These are phyloP conservation scores for Benthochromis sp. DNA, from an alignment of 2,113 vertebrate species.

Conservation along the genomic window DNA sequence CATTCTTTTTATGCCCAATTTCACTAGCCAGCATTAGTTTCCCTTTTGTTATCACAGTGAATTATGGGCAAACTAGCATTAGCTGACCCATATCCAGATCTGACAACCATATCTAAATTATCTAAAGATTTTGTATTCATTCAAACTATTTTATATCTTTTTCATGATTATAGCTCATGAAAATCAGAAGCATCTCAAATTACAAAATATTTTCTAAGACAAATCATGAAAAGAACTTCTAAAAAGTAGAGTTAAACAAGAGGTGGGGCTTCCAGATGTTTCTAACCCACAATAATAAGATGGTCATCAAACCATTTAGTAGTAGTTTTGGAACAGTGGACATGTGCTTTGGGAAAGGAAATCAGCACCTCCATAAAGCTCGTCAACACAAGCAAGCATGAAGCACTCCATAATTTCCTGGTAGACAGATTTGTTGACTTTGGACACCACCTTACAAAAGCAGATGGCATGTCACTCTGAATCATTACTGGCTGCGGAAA, in stretches of 20 bases:
- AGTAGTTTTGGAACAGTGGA: neutral
- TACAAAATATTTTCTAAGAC: neutral
- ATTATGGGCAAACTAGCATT: neutral
- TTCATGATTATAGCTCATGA: neutral
- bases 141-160: neutral
- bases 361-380: neutral
- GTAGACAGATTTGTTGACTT: neutral
- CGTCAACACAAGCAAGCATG: neutral
- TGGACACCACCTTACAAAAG: neutral
- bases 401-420: neutral
- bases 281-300: neutral
- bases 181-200: neutral
- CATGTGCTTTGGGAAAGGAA: neutral
- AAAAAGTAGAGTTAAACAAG: neutral
- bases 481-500: neutral
- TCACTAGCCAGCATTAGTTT: neutral
- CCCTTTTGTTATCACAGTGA: neutral
- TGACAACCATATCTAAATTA: neutral
- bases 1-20: neutral
- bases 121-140: neutral
- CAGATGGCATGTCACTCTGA: neutral
- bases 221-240: neutral
- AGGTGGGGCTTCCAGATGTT: neutral
- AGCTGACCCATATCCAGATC: neutral
- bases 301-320: neutral